Percentiles rank a stretch among this genome's conserved stretches.
Conservation (phyloP, 2,888 invertebrate species). For the Ferdinandea cuprea region DNA sequence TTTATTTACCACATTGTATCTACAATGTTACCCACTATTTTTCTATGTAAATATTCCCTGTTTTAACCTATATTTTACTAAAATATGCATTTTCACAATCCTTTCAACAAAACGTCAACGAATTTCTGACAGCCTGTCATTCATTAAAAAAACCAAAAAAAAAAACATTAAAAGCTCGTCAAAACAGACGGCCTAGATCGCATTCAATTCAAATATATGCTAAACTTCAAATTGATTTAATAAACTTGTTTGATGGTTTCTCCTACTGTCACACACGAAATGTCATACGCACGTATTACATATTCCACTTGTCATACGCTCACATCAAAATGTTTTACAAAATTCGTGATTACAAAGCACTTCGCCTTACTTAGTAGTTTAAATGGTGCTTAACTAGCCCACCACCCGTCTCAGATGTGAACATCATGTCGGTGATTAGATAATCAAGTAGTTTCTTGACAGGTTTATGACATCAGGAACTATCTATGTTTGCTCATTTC, state of each 20-base stretch:
- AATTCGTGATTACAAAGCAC: constrained; percentile 29
- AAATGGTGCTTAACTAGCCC: constrained; percentile 16
- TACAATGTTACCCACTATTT: too few species aligned
- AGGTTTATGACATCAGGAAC: constrained; percentile 44
- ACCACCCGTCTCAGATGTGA: constrained; percentile 3
- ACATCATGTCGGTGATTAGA: constrained; percentile 38
- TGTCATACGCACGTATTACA: neutral
- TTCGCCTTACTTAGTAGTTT: constrained; percentile 14
- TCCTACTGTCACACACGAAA: neutral
- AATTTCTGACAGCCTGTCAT: neutral
- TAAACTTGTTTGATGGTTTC: neutral
- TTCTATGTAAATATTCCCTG: too few species aligned
- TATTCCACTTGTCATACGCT: constrained; percentile 7
- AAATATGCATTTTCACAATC: too few species aligned
- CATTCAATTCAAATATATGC: neutral
- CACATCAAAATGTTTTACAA: neutral
- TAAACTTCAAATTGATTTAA: constrained; percentile 3
- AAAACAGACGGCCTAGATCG: neutral
- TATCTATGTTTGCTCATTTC: constrained; percentile 18
- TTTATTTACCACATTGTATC: too few species aligned
- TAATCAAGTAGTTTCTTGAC: constrained; percentile 37
- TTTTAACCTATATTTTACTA: too few species aligned
- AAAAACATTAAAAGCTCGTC: too few species aligned
- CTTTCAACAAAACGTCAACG: neutral
- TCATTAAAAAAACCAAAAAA: neutral